These are phyloP conservation scores for Odontamblyopus rebecca DNA, from an alignment of 2,797 vertebrate species.

Conservation along the genomic window DNA sequence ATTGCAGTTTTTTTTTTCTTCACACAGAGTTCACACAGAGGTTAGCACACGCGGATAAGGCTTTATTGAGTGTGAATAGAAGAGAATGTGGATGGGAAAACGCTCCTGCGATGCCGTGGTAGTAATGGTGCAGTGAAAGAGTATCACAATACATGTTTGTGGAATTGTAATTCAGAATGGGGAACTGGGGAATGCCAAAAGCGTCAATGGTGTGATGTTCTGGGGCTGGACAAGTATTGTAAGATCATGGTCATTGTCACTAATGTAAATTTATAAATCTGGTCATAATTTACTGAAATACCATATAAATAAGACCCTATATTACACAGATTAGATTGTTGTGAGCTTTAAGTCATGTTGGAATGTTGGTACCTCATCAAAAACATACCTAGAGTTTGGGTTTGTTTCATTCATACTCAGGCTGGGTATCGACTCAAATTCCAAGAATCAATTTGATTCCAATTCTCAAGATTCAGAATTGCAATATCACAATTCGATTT, in stretches of 20 bases:
- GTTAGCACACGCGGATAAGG: conserved; percentile 14
- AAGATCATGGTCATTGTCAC: not conserved
- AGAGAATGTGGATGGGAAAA: not conserved
- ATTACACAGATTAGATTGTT: no score
- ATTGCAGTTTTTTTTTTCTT: conserved; percentile 19
- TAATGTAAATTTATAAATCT: not conserved
- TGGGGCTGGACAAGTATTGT: not conserved
- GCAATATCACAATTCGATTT: no score
- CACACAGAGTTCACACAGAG: conserved; percentile 33
- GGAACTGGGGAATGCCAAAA: not conserved
- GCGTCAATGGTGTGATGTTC: not conserved
- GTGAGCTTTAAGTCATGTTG: no score
- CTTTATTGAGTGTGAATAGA: not conserved
- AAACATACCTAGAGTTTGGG: no score
- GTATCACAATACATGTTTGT: not conserved
- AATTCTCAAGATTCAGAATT: no score
- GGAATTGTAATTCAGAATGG: not conserved
- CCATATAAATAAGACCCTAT: not conserved
- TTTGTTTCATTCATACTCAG: no score
- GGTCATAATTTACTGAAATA: not conserved
- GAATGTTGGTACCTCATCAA: no score
- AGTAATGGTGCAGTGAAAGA: not conserved
- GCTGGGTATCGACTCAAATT: no score
- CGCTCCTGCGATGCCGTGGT: not conserved
- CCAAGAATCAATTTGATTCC: no score